Conservation (phyloP, 2,113 vertebrate genomes). For the Microcebus tavaratra region DNA sequence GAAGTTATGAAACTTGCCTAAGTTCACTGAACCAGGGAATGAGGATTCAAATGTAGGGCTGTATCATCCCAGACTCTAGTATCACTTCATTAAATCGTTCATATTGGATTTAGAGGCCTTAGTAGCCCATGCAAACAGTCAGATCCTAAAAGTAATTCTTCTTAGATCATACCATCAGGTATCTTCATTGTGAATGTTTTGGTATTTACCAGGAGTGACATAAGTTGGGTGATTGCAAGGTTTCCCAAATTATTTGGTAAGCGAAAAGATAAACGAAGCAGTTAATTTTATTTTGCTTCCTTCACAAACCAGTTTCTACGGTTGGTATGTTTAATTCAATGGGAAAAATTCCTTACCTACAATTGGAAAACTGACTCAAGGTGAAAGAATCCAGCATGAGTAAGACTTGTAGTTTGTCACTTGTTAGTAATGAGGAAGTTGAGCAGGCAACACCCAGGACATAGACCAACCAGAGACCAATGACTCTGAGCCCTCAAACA, state of each 20-base stretch:
- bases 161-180: not conserved
- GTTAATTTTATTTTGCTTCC: constrained; percentile 56
- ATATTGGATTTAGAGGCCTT: not conserved
- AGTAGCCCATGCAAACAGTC: not conserved
- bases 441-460: not conserved
- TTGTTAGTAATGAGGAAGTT: constrained; percentile 28
- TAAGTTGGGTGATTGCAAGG: constrained; percentile 19
- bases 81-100: not conserved
- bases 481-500: not conserved
- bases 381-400: constrained; percentile 51
- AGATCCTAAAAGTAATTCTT: constrained; percentile 20
- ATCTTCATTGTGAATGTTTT: constrained; percentile 33
- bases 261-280: constrained; percentile 42
- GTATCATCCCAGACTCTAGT: not conserved
- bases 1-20: not conserved
- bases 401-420: constrained; percentile 9
- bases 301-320: constrained; percentile 57
- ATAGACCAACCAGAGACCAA: not conserved
- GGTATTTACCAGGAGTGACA: not conserved
- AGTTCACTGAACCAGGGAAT: not conserved
- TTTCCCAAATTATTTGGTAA: constrained; percentile 30
- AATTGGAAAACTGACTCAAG: constrained; percentile 46
- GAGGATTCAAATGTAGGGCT: not conserved
- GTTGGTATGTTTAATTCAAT: constrained; percentile 36
- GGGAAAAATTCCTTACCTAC: constrained; percentile 28